A percentile compares a stretch with the other conserved stretches of the same genome.
Evolutionary conservation across 2,888 invertebrate species (phyloP).

Genomic region (Caenorhabditis angaria): DNA sequence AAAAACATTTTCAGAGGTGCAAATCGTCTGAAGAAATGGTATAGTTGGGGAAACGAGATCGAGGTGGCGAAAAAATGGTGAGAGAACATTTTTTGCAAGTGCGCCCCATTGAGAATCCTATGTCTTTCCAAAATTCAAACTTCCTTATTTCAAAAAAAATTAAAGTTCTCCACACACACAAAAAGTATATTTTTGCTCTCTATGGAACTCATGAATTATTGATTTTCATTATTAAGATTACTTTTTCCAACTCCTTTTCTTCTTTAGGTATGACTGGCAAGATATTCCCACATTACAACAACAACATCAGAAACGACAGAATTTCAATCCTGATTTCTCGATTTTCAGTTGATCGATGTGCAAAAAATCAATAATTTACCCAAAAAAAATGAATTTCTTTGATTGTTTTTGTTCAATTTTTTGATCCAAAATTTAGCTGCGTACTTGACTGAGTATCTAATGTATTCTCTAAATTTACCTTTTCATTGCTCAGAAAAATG

Average conservation of each 20-base stretch:
- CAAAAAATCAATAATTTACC: background rate
- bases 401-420: background rate
- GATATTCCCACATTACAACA: constrained; percentile 45
- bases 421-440: background rate
- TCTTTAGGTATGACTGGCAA: constrained; percentile 64
- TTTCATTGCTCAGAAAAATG: background rate
- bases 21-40: constrained; percentile 36
- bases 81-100: background rate
- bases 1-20: background rate
- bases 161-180: no score
- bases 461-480: no score
- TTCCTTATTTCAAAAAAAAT: no score
- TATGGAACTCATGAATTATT: background rate
- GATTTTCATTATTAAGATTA: background rate
- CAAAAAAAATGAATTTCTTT: background rate
- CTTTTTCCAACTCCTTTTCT: background rate
- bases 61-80: constrained; percentile 43
- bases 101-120: no score
- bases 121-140: background rate
- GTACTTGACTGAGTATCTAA: no score
- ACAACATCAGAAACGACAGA: constrained; percentile 29
- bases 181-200: no score
- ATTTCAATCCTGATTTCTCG: no score
- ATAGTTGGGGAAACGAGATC: constrained; percentile 35
- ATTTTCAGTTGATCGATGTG: background rate